Conservation (phyloP, 2,113 vertebrate species). For the Nycticorax nycticorax region DNA sequence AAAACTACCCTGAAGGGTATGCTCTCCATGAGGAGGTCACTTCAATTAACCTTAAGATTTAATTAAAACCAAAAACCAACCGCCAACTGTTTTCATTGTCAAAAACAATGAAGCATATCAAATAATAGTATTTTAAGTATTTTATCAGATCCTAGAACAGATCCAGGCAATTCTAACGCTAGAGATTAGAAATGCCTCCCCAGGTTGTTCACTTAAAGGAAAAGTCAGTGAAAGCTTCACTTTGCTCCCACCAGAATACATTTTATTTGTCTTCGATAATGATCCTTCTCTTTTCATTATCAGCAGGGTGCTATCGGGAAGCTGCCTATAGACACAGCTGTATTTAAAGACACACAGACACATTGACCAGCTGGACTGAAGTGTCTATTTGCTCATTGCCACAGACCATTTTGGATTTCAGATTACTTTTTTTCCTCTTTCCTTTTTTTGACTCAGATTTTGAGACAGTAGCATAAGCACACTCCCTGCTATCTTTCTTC, state of each 20-base stretch:
- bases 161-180: background rate
- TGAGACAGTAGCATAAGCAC: background rate
- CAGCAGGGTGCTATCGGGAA: background rate
- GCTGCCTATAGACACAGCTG: background rate
- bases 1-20: background rate
- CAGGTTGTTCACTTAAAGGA: background rate
- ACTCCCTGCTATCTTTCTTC: background rate
- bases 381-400: background rate
- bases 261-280: background rate
- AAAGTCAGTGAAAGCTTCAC: background rate
- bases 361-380: background rate
- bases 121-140: background rate
- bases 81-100: background rate
- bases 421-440: background rate
- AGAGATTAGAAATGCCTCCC: background rate
- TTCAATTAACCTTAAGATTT: background rate
- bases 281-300: background rate
- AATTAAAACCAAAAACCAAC: background rate
- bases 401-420: accelerated
- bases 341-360: background rate
- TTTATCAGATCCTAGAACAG: background rate
- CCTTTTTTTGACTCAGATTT: background rate
- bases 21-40: accelerated
- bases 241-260: background rate
- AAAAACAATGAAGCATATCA: background rate